Conservation (phyloP, 2,797 vertebrate species). For the Lepidocolaptes lacrymiger region DNA sequence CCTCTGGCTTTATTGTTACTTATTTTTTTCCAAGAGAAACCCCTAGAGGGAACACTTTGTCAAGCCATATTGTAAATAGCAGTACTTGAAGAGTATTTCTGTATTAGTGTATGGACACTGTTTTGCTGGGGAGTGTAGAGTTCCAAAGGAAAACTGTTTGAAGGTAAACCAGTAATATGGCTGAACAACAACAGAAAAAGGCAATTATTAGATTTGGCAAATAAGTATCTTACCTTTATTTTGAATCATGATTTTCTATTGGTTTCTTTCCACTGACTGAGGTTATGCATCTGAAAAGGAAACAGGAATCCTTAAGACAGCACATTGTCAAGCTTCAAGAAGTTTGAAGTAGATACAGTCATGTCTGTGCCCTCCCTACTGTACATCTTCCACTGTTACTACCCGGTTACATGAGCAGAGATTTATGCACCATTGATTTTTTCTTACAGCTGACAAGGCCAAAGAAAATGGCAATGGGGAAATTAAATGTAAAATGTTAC, state of each 20-base stretch:
- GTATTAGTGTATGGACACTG: not conserved
- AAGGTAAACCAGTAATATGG: not conserved
- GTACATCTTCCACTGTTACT: not conserved
- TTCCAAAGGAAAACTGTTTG: not conserved
- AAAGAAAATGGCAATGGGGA: not conserved
- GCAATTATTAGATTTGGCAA: not conserved
- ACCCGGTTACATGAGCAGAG: not conserved
- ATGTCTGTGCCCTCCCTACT: not conserved
- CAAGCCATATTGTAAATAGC: not conserved
- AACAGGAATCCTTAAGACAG: not conserved
- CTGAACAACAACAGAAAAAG: not conserved
- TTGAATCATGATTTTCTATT: not conserved
- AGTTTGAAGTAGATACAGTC: not conserved
- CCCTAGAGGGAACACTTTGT: slow-evolving; percentile 51
- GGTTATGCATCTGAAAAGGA: not conserved
- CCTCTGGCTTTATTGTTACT: not conserved
- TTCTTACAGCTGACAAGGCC: slow-evolving; percentile 23
- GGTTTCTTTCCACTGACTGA: not conserved
- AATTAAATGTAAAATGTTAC: slow-evolving; percentile 46
- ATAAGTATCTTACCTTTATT: not conserved
- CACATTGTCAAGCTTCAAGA: not conserved
- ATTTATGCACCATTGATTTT: slow-evolving; percentile 30
- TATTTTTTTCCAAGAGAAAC: slow-evolving; percentile 11
- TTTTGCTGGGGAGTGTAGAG: not conserved
- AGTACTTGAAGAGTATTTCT: not conserved